Evolutionary conservation across 2,888 invertebrate species (phyloP), one percentile per base, ranked within the genome.

Genomic region (Eristalis intricaria): DNA sequence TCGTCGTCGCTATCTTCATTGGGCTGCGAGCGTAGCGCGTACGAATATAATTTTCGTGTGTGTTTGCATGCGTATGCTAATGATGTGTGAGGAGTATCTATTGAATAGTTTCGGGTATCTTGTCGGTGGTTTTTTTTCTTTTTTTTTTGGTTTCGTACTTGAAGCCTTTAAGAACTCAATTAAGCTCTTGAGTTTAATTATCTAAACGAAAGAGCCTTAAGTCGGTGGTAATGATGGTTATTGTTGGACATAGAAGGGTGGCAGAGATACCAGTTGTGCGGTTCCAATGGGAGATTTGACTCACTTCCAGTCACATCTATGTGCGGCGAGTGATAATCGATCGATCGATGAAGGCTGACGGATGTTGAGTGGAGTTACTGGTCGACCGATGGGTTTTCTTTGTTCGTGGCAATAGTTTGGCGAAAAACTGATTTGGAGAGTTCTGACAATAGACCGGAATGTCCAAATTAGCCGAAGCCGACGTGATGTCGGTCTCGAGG

Each of bases 161-260:
- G 38, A 43, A 10, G 50, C 19, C 50, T 22, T 70, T 43, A 78
- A 78, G 77, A 40, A 64, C 78, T 71, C 29, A 78, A 70, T 78
- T 78, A 70, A 64, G 38, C 56, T 64, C 64, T 77, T 77, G n/a
- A 63, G 56, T 69, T 63, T 63, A 77, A 69, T 77, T 77, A 50
- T 69, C 61, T 61, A 11, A 69, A 68, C 50, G 61, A 69, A 69
- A 77, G 50, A 50, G 35, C 63, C 63, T 70, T 64, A 56, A 63
- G 23, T 66, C 19, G 13, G 66, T 60, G 40, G 22, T 38, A 26
- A 63, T 69, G 69, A 68, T 61, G 60, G 26, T 19, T 50, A 50
- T 60, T 29, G 60, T 60, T 60, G 13, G 60, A 60, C 60, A 26
- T 60, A 60, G 60, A 60, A 26, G 60, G 60, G 26, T 15, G 60